phyloP scores from a whole-genome alignment of 2,888 invertebrate species.

The Theodoxus fluviatilis region DNA sequence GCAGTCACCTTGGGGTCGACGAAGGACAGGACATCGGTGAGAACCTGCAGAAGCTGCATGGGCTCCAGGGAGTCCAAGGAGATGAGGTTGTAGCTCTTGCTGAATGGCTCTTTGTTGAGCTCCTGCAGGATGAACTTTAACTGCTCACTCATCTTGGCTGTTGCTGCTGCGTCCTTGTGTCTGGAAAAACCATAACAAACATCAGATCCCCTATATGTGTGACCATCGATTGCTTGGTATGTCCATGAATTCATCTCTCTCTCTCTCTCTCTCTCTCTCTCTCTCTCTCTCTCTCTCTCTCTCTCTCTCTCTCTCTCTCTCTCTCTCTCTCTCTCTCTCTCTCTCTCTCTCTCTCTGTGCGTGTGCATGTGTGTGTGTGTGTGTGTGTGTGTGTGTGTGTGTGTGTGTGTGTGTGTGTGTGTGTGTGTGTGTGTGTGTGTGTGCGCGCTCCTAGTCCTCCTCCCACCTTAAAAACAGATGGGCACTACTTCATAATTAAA shows the following conservation, averaged over 20 bases:
- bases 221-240: too few relatives aligned
- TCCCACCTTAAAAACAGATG: neutral
- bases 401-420: constrained; percentile 22
- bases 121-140: constrained; percentile 73
- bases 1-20: constrained; percentile 72
- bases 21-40: constrained; percentile 79
- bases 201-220: too few relatives aligned
- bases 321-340: too few relatives aligned
- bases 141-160: constrained; percentile 68
- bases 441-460: neutral
- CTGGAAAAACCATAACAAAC: too few relatives aligned
- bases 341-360: too few relatives aligned
- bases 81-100: constrained; percentile 80
- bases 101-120: constrained; percentile 76
- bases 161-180: too few relatives aligned
- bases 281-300: too few relatives aligned
- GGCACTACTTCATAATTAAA: too few relatives aligned
- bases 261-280: too few relatives aligned
- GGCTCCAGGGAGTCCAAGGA: constrained; percentile 83
- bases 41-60: constrained; percentile 78
- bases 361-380: too few relatives aligned
- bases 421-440: constrained; percentile 16
- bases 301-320: too few relatives aligned
- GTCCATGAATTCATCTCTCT: too few relatives aligned
- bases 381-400: constrained; percentile 19